Evolutionary conservation across 2,797 vertebrate genomes (phyloP), one percentile per base, ranked within the genome.

Genomic region (Xiphophorus birchmanni): DNA sequence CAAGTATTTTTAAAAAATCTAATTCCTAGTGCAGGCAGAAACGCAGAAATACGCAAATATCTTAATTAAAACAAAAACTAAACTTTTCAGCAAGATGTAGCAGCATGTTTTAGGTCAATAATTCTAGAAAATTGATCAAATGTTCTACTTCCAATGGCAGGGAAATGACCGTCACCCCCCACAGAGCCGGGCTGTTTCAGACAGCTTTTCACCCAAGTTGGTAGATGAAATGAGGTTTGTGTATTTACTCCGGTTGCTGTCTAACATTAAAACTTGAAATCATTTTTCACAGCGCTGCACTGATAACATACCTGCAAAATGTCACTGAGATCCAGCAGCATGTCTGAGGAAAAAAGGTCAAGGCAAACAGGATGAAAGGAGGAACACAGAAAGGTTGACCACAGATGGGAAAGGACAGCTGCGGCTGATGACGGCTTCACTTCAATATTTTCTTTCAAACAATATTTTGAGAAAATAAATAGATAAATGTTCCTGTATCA

Each of bases 301-400:
- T 17, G 40, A 45, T 15, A 21, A 82, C 92, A 76, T 94, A 99
- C 98, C 97, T 99, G 98, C 82, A 99, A 92, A 82, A 99, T 91
- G 85, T 99, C 98, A 0, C 98, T 99, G 94, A 99, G 96, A 84
- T 99, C 98, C 75, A 99, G 95, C 76, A 99, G 95, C 98, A 99
- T 99, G 93, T 99, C 98, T 99, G 96, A 86, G 21, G 21, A n/a
- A 18, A 11, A 4, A 67, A 0, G 12, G 86, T 90, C 80, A 85
- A 86, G 91, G 92, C 15, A 23, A 69, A 13, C 12, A 9, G 69
- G 42, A n/a, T 13, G 23, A n/a, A 60, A 72, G 23, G 11, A 42
- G 23, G 67, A 40, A 67, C 29, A 63, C 32, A 32, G 56, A 65
- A 65, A 65, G 35, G 18, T 69, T 69, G 65, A 69, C 35, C 65